Conservation (phyloP, 2,113 vertebrate genomes). For the Corythornis vintsioides region DNA sequence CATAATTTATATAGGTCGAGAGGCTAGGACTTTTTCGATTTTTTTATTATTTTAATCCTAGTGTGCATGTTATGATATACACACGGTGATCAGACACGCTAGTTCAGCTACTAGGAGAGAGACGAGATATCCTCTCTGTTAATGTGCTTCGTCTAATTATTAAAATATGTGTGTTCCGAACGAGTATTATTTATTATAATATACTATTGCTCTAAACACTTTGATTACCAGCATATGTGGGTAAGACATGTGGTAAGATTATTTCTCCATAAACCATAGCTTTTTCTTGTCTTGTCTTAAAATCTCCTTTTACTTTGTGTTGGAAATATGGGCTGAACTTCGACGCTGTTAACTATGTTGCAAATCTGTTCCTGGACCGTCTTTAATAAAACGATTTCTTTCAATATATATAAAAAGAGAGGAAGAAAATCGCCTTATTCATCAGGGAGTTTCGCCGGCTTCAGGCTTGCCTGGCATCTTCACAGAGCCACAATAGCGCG, state of each 20-base stretch:
- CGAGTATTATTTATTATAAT: constrained; percentile 77
- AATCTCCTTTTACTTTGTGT: constrained; percentile 23
- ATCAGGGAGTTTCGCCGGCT: neutral
- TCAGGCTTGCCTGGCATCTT: neutral
- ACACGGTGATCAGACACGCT: constrained; percentile 52
- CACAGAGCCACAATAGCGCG: neutral
- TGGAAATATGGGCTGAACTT: constrained; percentile 38
- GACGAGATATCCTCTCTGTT: neutral
- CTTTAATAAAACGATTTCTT: constrained; percentile 72
- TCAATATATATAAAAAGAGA: neutral
- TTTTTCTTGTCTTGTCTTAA: neutral
- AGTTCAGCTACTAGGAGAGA: constrained; percentile 60
- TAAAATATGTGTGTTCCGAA: constrained; percentile 52
- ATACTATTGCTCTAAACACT: constrained; percentile 46
- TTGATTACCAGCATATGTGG: constrained; percentile 27
- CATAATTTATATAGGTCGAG: constrained; percentile 66
- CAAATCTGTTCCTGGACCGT: neutral
- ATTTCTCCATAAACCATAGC: neutral
- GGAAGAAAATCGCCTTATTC: neutral
- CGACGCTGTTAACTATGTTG: constrained; percentile 34
- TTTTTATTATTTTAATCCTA: neutral
- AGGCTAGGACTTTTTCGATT: neutral
- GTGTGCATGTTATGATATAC: constrained; percentile 28
- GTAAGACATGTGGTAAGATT: constrained; percentile 9
- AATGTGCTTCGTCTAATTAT: constrained; percentile 61